Evolutionary conservation across 2,113 vertebrate species (phyloP).

Genomic region (Malurus alboscapulatus): DNA sequence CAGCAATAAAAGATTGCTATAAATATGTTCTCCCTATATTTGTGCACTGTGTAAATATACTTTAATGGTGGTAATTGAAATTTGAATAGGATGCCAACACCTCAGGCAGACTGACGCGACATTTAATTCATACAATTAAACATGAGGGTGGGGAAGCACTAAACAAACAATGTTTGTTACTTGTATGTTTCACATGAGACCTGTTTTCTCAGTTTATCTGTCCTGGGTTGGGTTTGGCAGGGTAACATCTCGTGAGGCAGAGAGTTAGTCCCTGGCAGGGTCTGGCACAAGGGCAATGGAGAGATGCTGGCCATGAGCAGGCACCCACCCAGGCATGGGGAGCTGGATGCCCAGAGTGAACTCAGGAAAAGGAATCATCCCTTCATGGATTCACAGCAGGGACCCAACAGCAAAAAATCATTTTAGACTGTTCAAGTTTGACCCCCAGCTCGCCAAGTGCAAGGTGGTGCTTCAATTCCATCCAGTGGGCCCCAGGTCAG

Average conservation of each 20-base stretch:
- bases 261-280: not conserved
- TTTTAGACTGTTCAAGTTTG: fast-evolving
- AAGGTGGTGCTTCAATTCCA: not conserved
- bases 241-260: not conserved
- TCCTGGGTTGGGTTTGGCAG: not conserved
- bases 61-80: conserved; percentile 63
- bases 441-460: not conserved
- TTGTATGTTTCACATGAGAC: conserved; percentile 14
- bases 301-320: not conserved
- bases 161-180: conserved; percentile 47
- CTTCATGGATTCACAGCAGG: fast-evolving
- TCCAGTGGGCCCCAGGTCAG: fast-evolving
- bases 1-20: conserved; percentile 58
- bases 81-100: conserved; percentile 62
- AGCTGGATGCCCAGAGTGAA: fast-evolving
- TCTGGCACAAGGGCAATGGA: not conserved
- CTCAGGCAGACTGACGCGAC: conserved; percentile 58
- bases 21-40: conserved; percentile 55
- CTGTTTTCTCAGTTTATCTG: conserved; percentile 37
- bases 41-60: conserved; percentile 33
- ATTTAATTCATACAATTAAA: conserved; percentile 62
- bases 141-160: conserved; percentile 16
- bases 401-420: not conserved
- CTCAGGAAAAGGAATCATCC: not conserved
- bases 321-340: not conserved